phyloP scores from a whole-genome alignment of 2,113 vertebrate species.

The Saimiri boliviensis region DNA sequence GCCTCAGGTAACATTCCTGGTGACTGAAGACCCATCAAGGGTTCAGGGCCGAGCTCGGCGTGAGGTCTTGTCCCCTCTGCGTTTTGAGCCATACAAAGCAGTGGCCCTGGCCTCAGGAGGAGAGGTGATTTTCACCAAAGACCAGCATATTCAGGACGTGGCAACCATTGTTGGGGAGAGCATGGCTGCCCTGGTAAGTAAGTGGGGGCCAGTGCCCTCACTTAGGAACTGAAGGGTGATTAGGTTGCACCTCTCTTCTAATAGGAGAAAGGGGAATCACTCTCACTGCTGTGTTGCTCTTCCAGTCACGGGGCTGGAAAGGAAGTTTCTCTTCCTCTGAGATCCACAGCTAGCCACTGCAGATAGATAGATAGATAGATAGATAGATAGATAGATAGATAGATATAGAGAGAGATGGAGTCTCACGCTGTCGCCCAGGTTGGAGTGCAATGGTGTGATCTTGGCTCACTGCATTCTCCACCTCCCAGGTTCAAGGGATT shows the following conservation, averaged over 20 bases:
- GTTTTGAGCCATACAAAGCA: conserved; percentile 88
- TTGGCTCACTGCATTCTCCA: too few relatives aligned
- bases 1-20: conserved; percentile 89
- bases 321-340: neutral
- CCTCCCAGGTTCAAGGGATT: too few relatives aligned
- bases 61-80: conserved; percentile 82
- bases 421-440: too few relatives aligned
- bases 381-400: too few relatives aligned
- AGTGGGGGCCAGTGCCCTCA: neutral
- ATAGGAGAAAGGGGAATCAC: neutral
- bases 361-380: too few relatives aligned
- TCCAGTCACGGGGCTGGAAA: neutral
- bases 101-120: conserved; percentile 89
- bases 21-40: conserved; percentile 88
- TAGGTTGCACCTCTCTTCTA: neutral
- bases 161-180: conserved; percentile 88
- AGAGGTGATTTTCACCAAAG: conserved; percentile 89
- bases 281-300: neutral
- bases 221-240: neutral
- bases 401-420: too few relatives aligned
- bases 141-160: conserved; percentile 87
- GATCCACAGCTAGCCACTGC: neutral
- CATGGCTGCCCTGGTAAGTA: conserved; percentile 76
- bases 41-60: conserved; percentile 75
- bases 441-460: too few relatives aligned